phyloP scores from a whole-genome alignment of 1,140 invertebrate genomes.

The Sminthurides bifidus region DNA sequence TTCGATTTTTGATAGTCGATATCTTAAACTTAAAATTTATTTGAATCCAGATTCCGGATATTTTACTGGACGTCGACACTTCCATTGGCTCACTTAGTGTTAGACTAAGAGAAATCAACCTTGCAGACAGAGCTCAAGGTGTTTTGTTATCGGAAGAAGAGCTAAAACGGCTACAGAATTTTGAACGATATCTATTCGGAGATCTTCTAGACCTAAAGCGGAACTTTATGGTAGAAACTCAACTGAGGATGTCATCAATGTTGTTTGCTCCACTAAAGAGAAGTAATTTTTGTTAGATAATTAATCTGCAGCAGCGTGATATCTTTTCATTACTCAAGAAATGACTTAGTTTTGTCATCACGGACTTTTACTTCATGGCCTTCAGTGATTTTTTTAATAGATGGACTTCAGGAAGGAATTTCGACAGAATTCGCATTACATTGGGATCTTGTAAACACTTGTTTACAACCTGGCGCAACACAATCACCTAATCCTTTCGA shows the following conservation, averaged over 20 bases:
- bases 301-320: no score
- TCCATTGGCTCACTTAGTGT: background rate
- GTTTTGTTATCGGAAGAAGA: background rate
- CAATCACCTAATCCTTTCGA: no score
- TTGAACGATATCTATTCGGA: background rate
- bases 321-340: no score
- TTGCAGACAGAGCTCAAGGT: background rate
- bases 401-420: no score
- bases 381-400: no score
- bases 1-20: background rate
- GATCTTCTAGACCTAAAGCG: background rate
- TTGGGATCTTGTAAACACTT: no score
- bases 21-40: background rate
- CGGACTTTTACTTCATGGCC: no score
- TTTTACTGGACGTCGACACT: background rate
- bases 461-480: no score
- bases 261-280: background rate
- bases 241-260: background rate
- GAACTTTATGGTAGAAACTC: background rate
- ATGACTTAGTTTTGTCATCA: no score
- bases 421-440: no score
- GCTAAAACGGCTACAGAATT: background rate
- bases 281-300: no score
- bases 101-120: background rate
- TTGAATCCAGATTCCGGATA: background rate